These are phyloP conservation scores for Tachyglossus aculeatus DNA, from an alignment of 2,797 vertebrate genomes.

Conservation along the genomic window DNA sequence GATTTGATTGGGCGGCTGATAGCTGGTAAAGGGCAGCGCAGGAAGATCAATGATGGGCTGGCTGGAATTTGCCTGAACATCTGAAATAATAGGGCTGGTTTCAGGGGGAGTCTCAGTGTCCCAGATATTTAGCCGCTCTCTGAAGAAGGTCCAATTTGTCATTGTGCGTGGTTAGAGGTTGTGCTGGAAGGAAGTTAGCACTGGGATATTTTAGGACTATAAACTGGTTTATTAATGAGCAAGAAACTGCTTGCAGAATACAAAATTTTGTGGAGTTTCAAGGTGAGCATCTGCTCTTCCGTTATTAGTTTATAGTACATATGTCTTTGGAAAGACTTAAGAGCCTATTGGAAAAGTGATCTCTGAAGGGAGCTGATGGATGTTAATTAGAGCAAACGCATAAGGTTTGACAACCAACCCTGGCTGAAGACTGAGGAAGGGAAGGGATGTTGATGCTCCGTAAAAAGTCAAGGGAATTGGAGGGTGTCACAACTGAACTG, in stretches of 20 bases:
- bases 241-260: neutral
- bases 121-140: neutral
- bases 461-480: neutral
- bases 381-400: constrained; percentile 3
- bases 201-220: neutral
- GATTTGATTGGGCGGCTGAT: constrained; percentile 40
- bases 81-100: constrained; percentile 11
- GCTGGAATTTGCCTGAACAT: constrained; percentile 18
- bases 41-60: constrained; percentile 20
- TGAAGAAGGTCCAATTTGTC: constrained; percentile 11
- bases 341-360: neutral
- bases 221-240: neutral
- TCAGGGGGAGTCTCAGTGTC: neutral
- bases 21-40: constrained; percentile 21
- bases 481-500: neutral
- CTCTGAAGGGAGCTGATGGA: neutral
- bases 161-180: neutral
- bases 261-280: neutral
- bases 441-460: neutral
- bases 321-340: neutral
- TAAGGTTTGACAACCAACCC: neutral
- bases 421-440: neutral
- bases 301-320: neutral
- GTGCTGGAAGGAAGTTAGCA: constrained; percentile 14
- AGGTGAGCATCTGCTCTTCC: neutral